Evolutionary conservation across 1,140 invertebrate genomes (phyloP).

Genomic region (Bombus impatiens): DNA sequence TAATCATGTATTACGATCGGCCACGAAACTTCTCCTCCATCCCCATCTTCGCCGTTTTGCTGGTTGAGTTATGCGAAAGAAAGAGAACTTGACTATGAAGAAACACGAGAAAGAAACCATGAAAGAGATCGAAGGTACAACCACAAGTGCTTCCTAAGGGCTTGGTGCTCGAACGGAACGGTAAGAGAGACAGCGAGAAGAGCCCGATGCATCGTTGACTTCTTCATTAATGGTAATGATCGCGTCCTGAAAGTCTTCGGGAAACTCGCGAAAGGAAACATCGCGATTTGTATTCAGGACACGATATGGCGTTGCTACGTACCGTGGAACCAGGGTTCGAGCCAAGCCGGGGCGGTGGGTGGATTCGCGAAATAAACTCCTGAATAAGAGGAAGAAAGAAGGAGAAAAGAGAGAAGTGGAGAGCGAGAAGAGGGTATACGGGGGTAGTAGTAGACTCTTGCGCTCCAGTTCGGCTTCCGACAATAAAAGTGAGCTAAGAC

Average conservation of each 20-base stretch:
- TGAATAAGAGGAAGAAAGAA: constrained; percentile 20
- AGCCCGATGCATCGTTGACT: constrained; percentile 33
- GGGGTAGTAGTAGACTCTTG: constrained; percentile 45
- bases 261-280: constrained; percentile 72
- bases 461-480: constrained; percentile 65
- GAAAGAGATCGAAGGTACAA: no score
- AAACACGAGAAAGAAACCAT: not conserved
- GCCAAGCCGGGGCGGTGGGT: constrained; percentile 59
- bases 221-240: constrained; percentile 80
- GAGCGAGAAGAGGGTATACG: constrained; percentile 36
- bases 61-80: constrained; percentile 14
- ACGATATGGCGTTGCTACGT: constrained; percentile 53
- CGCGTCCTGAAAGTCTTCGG: constrained; percentile 65
- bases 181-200: not conserved
- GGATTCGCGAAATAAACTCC: constrained; percentile 76
- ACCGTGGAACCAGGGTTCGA: constrained; percentile 34
- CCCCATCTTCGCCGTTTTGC: not conserved
- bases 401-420: constrained; percentile 31
- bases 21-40: constrained; percentile 60
- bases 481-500: constrained; percentile 69
- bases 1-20: constrained; percentile 71
- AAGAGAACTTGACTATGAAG: not conserved
- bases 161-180: not conserved
- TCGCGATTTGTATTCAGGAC: constrained; percentile 78
- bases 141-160: not conserved